Conservation (phyloP, 2,113 vertebrate species). For the Mixornis gularis region DNA sequence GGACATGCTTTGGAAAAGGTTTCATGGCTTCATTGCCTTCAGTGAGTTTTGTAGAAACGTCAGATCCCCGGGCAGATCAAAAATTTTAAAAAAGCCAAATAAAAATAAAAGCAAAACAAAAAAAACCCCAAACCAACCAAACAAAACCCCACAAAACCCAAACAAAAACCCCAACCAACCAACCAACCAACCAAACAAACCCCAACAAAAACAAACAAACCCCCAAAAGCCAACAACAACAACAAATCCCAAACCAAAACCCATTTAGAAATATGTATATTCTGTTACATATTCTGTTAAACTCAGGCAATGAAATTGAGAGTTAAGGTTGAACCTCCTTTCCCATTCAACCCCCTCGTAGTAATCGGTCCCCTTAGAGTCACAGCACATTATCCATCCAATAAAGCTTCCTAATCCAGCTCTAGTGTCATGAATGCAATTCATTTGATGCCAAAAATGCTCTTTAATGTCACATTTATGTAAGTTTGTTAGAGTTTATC, state of each 20-base stretch:
- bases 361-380: neutral
- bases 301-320: neutral
- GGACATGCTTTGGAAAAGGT: neutral
- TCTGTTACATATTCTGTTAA: neutral
- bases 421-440: neutral
- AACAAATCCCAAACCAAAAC: neutral
- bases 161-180: no score
- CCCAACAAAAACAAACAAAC: neutral
- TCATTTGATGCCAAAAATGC: neutral
- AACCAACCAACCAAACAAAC: neutral
- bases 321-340: neutral
- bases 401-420: slow-evolving; percentile 1
- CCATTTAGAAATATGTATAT: neutral
- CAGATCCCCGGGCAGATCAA: neutral
- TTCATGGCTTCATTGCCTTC: neutral
- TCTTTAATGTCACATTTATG: neutral
- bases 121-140: neutral
- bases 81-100: neutral
- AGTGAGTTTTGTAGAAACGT: neutral
- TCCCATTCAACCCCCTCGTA: neutral
- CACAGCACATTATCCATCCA: neutral
- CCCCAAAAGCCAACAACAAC: neutral
- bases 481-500: neutral
- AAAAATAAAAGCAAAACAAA: neutral
- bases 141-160: no score